Base-by-base conservation (phyloP, 1,140 invertebrate genomes). In the Leptopilina clavipes region DNA sequence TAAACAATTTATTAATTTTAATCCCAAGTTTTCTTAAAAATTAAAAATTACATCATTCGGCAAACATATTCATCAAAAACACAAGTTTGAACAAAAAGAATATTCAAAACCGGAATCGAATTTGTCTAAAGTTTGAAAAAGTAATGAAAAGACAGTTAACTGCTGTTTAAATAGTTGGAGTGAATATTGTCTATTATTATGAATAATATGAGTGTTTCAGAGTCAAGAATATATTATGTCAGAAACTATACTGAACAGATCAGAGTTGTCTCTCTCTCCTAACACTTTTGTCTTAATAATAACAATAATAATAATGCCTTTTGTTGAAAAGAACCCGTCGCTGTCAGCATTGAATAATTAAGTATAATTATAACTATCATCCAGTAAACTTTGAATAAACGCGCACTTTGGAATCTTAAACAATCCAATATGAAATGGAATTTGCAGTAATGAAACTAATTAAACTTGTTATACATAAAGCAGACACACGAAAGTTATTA, bases 301-400 rank as follows among this genome's bases (percentile, higher is more conserved):
- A 31, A 31, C 25, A 31, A 31, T 5, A 31, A 31, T 52, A 52
- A 52, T 52, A 52, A 52, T 17, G 14, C 48, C 48, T 17, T 5
- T 52, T 52, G 48, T 52, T 52, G 48, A 8, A 52, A 52, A 17
- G 48, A 52, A 52, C 48, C 48, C 6, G 14, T 17, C 17, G 48
- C 8, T 17, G 1, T 17, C 17, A 12, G n/a, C 48, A 52, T 52
- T 52, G 48, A 52, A 52, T 52, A 52, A 52, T 52, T 52, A 17
- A n/a, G 48, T 52, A 52, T n/a, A 52, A 48, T 52, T 17, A 17
- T 52, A n/a, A 52, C 48, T 52, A 52, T 52, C 12, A 52, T 52
- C 14, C 14, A 17, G 14, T 8, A 52, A 52, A 52, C 48, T 52
- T 52, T 17, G 14, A 6, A n/a, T 52, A 52, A n/a, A 52, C 14